A percentile compares a stretch with the other conserved stretches of the same genome.
Evolutionary conservation across 2,113 vertebrate genomes (phyloP).

Genomic region (Muntiacus muntjak): DNA sequence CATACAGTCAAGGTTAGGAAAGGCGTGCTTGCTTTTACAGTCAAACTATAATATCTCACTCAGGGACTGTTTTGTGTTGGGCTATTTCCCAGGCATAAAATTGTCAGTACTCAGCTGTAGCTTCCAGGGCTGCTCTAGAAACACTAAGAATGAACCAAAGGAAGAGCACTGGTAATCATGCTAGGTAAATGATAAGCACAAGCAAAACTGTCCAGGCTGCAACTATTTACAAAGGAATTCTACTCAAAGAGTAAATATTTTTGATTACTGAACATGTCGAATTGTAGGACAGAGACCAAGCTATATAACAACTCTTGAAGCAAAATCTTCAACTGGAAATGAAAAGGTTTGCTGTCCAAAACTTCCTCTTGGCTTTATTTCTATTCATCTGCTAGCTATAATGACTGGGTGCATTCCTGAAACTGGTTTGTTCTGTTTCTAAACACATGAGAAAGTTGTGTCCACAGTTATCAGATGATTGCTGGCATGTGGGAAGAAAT

Average conservation of each 20-base stretch:
- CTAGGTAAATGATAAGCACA: not conserved
- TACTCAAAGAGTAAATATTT: not conserved
- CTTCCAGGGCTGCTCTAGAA: not conserved
- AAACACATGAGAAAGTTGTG: slow-evolving; percentile 31
- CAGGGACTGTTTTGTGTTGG: not conserved
- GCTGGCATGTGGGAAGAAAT: not conserved
- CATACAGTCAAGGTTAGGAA: not conserved
- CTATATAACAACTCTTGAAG: not conserved
- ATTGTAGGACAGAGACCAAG: not conserved
- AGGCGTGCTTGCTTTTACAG: not conserved
- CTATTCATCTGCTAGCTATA: slow-evolving; percentile 42
- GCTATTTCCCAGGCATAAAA: not conserved
- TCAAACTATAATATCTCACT: not conserved
- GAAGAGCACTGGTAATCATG: not conserved
- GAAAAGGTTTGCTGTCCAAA: slow-evolving; percentile 18
- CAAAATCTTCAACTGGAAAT: slow-evolving; percentile 12
- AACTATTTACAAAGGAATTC: not conserved
- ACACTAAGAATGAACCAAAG: not conserved
- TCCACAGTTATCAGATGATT: slow-evolving; percentile 28
- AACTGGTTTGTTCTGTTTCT: slow-evolving; percentile 43
- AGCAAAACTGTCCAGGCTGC: not conserved
- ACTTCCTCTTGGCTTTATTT: slow-evolving; percentile 31
- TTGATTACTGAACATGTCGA: not conserved
- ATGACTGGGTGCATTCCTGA: slow-evolving; percentile 25
- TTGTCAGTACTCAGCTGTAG: not conserved